Evolutionary conservation across 2,113 vertebrate genomes (phyloP), one percentile per base, ranked within the genome.

Genomic region (Ciconia maguari): DNA sequence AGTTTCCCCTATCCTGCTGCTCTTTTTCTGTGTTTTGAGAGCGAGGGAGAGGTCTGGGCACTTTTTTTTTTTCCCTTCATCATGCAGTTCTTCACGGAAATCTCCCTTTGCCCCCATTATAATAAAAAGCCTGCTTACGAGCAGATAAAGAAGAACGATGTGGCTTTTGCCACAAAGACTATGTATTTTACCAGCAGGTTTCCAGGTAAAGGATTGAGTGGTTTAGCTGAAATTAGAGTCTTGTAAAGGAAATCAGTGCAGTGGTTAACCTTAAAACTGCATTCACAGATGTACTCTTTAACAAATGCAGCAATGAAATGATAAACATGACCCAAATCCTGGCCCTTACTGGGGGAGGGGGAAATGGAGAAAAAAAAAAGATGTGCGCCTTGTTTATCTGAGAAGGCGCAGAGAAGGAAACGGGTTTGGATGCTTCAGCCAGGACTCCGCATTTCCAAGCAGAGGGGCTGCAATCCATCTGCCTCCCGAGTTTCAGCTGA

Each of bases 251-350:
- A 93, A 91, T 74, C 26, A 44, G 81, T 94, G 82, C 84, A 83
- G 89, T 91, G 89, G 89, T 87, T 97, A 96, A 91, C 87, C 68
- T 91, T 91, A 93, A 66, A 95, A 94, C 62, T 94, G 84, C 81
- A 87, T 83, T 90, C 74, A 44, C 51, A 71, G 51, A 44, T 66
- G 81, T 55, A 79, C 38, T 85, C 78, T 82, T 58, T 34, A 89
- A 92, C 87, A 93, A 94, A 91, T 48, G 72, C 77, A 89, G 95
- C 78, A 65, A 42, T 69, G 44, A 95, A 94, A 94, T 38, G 3
- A 95, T 74, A 95, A 95, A 85, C 87, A 90, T 93, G 87, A 94
- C 95, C 95, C 91, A 95, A 88, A 96, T 95, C 81, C 66, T 77
- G 42, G 60, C 55, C 36, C 36, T 81, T 83, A 70, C 29, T 32